Evolutionary conservation across 2,888 invertebrate genomes (phyloP).

Genomic region (Anodontia alba): DNA sequence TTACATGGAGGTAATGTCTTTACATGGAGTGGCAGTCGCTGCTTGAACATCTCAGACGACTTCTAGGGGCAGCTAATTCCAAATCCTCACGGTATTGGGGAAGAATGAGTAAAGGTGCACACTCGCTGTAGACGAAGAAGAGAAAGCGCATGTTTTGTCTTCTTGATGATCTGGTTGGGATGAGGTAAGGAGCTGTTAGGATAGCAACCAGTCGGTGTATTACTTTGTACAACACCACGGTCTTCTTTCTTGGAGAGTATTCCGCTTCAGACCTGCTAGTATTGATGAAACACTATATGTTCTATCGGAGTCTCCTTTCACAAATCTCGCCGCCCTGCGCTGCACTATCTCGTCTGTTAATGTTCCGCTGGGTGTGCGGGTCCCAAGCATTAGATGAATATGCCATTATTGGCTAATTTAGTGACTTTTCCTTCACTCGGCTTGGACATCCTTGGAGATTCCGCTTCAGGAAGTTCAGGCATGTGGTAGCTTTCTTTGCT

Average conservation of each 20-base stretch:
- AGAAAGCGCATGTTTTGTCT: background rate
- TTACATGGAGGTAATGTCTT: no score
- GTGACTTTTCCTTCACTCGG: background rate
- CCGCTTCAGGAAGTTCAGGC: no score
- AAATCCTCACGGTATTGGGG: background rate
- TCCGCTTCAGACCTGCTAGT: background rate
- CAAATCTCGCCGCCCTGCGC: background rate
- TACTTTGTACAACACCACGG: background rate
- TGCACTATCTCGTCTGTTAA: background rate
- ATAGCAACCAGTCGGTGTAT: background rate
- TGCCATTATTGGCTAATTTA: background rate
- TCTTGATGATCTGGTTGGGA: background rate
- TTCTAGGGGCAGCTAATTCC: background rate
- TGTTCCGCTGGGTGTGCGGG: background rate
- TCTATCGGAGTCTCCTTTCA: background rate
- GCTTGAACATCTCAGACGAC: background rate
- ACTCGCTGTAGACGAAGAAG: background rate
- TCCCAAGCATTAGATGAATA: background rate
- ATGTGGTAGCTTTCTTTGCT: no score
- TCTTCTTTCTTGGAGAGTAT: constrained; percentile 1
- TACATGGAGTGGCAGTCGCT: background rate
- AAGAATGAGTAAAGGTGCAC: background rate
- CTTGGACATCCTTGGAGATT: no score
- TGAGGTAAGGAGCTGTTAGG: background rate
- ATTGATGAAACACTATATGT: background rate